Evolutionary conservation across 2,888 invertebrate species (phyloP), one percentile per base, ranked within the genome.

Genomic region (Syritta pipiens): DNA sequence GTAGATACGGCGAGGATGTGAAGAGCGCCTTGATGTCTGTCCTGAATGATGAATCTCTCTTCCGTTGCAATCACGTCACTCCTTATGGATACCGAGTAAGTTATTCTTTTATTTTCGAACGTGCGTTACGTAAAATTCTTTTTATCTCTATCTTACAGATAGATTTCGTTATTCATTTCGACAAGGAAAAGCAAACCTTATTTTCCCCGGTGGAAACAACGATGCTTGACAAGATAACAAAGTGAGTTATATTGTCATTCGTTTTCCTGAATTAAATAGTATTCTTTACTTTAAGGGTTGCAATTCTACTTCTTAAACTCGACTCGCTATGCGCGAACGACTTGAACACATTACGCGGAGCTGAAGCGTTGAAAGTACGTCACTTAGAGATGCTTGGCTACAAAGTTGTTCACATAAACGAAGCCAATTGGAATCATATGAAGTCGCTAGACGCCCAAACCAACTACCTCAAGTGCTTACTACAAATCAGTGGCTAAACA

Each of bases 321-420:
- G 87, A 89, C 49, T 89, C 90, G 1, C 91, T 89, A 83, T 87
- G 87, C 55, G 86, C 86, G 53, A 91, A 91, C n/a, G 88, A 88
- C 60, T 85, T 90, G 46, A 87, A 86, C 7, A 88, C 87, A 4
- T 82, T 92, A 42, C 90, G 89, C 82, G 93, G 93, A 0, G 86
- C 86, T 2, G 87, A 90, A 35, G 90, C 90, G 28, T 81, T 92
- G 55, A 90, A 90, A 84, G 89, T 89, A 42, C 87, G 92, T 53
- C 93, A 93, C 86, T 87, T 93, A 57, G 92, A 93, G 86, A 91
- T 93, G 82, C 86, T 93, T 83, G 92, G 92, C 3, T 93, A 92
- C 83, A 90, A 89, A 83, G 92, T 93, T 3, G 85, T 91, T 46
- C 86, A 89, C 65, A 86, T 92, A 5, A 90, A 90, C 81, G 87